Conservation (phyloP, 35 echinoderm and acorn worm species). For the Apostichopus japonicus region DNA sequence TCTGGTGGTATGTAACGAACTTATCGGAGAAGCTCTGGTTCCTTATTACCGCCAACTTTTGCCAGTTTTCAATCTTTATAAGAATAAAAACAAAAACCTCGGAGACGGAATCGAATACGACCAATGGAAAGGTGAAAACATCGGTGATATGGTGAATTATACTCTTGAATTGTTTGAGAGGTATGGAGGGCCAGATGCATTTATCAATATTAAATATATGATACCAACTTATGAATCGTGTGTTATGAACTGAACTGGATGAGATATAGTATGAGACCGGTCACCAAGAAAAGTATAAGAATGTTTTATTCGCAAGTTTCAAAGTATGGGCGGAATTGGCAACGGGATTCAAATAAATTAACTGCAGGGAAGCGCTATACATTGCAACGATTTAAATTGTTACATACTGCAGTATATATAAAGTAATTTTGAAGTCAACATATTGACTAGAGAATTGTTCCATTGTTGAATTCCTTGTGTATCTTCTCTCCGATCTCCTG, state of each 20-base stretch:
- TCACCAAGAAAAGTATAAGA: too few relatives aligned
- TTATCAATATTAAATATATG: conserved; percentile 97
- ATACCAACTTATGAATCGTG: conserved; percentile 94
- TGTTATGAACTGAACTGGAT: conserved; percentile 50
- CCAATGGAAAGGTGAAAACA: conserved; percentile 80
- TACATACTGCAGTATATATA: too few relatives aligned
- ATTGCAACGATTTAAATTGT: too few relatives aligned
- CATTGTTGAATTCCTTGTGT: too few relatives aligned
- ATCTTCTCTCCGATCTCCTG: too few relatives aligned
- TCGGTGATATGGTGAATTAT: conserved; percentile 81
- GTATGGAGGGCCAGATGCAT: conserved; percentile 85
- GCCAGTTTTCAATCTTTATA: conserved; percentile 88
- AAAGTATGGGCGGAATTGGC: too few relatives aligned
- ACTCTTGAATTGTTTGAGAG: conserved; percentile 85
- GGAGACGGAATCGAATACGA: conserved; percentile 93
- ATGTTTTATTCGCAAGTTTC: too few relatives aligned
- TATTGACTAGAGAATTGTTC: too few relatives aligned
- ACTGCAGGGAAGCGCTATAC: too few relatives aligned
- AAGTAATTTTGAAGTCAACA: too few relatives aligned
- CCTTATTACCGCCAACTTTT: conserved; percentile 94
- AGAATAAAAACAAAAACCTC: conserved; percentile 90
- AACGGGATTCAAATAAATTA: too few relatives aligned
- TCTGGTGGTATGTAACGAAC: conserved; percentile 64
- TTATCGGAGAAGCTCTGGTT: conserved; percentile 83
- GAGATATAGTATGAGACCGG: too few relatives aligned